Conservation (phyloP, 2,113 vertebrate species). For the Psittacula cyanocephala region DNA sequence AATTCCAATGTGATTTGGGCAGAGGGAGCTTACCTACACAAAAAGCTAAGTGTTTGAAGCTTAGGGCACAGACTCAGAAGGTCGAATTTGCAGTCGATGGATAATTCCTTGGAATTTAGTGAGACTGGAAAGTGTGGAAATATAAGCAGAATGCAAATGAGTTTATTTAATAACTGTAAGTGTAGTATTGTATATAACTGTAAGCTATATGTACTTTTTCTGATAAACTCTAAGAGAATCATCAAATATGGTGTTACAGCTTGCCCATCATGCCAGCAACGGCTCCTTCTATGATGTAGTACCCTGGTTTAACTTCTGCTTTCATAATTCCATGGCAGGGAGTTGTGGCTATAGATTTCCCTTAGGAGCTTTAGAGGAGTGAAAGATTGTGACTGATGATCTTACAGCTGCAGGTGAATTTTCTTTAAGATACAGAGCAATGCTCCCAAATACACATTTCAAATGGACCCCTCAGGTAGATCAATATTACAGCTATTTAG, state of each 20-base stretch:
- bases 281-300: neutral
- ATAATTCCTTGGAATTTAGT: neutral
- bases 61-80: neutral
- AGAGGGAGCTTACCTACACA: neutral
- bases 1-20: neutral
- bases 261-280: neutral
- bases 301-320: neutral
- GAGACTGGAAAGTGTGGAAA: neutral
- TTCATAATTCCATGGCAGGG: fast-evolving
- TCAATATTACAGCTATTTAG: neutral
- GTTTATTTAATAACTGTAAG: neutral
- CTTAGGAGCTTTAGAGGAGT: neutral
- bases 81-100: no score
- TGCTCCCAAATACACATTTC: neutral
- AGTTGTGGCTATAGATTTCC: neutral
- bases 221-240: neutral
- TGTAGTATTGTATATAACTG: neutral
- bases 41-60: neutral
- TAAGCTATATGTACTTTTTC: neutral
- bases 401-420: neutral
- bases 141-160: neutral
- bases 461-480: neutral
- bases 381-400: neutral
- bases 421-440: neutral
- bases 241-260: neutral